phyloP scores from a whole-genome alignment of 2,797 vertebrate species.

The Hydrophis major region DNA sequence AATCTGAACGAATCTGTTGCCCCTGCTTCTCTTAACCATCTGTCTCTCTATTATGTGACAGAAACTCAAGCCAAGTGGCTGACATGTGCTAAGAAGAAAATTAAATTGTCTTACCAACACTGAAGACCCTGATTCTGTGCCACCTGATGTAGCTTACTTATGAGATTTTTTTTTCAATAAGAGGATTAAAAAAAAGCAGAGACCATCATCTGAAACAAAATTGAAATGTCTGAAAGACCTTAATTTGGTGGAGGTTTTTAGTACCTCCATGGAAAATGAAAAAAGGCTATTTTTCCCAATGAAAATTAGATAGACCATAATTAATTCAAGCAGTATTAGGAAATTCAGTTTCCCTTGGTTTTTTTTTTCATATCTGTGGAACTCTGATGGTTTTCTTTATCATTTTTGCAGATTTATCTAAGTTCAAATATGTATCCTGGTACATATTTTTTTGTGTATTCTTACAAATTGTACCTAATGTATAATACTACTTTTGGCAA shows the following conservation, averaged over 20 bases:
- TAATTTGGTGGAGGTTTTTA: neutral
- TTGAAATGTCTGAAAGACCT: neutral
- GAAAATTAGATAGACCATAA: neutral
- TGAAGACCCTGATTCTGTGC: neutral
- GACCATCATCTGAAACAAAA: neutral
- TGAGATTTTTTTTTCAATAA: neutral
- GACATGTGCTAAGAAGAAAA: neutral
- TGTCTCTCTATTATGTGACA: conserved; percentile 20
- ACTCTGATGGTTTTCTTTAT: neutral
- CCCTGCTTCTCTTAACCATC: neutral
- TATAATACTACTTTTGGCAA: neutral
- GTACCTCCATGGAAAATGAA: neutral
- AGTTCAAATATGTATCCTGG: neutral
- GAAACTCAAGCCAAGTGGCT: neutral
- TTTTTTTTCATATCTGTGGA: neutral
- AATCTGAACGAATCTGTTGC: conserved; percentile 9
- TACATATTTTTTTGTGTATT: neutral
- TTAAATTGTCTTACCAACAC: neutral
- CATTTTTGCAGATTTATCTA: neutral
- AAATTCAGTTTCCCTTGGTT: neutral
- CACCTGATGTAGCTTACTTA: neutral
- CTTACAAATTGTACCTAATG: neutral
- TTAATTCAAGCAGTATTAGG: neutral
- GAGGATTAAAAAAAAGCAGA: neutral
- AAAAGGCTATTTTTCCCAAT: neutral